A percentile compares a stretch with the other conserved stretches of the same genome.
Evolutionary conservation across 2,113 vertebrate genomes (phyloP).

Genomic region (Leucopsar rothschildi): DNA sequence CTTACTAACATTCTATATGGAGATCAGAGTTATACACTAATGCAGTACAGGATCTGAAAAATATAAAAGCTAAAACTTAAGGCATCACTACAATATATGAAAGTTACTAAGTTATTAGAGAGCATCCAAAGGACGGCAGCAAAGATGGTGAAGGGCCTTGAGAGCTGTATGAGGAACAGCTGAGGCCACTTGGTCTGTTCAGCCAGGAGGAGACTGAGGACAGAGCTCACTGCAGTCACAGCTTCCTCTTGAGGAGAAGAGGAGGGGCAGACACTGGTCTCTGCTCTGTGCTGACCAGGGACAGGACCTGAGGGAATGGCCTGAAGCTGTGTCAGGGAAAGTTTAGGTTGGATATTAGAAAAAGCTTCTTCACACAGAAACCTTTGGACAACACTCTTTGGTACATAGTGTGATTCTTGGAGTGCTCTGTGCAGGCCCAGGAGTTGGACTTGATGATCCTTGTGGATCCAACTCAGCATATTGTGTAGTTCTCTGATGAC

Average conservation of each 20-base stretch:
- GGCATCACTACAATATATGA: not conserved
- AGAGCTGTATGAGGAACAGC: fast-evolving
- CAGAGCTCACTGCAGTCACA: not conserved
- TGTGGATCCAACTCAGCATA: not conserved
- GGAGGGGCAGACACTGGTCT: not conserved
- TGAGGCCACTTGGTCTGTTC: not conserved
- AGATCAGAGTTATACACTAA: not conserved
- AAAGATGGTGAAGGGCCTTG: not conserved
- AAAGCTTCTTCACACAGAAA: not conserved
- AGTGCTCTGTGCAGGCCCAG: not conserved
- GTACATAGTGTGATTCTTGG: not conserved
- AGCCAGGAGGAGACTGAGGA: not conserved
- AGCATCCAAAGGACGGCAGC: not conserved
- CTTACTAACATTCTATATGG: not conserved
- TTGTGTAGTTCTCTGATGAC: not conserved
- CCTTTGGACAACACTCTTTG: not conserved
- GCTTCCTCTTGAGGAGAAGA: not conserved
- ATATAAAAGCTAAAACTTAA: not conserved
- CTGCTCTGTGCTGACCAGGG: not conserved
- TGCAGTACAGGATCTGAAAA: not conserved
- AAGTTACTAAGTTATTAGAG: not conserved
- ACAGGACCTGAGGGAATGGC: not conserved
- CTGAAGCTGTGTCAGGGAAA: not conserved
- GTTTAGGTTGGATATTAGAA: not conserved
- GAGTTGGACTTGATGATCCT: not conserved